Conservation (phyloP, 2,888 invertebrate genomes). For the Drosophila tanythrix region DNA sequence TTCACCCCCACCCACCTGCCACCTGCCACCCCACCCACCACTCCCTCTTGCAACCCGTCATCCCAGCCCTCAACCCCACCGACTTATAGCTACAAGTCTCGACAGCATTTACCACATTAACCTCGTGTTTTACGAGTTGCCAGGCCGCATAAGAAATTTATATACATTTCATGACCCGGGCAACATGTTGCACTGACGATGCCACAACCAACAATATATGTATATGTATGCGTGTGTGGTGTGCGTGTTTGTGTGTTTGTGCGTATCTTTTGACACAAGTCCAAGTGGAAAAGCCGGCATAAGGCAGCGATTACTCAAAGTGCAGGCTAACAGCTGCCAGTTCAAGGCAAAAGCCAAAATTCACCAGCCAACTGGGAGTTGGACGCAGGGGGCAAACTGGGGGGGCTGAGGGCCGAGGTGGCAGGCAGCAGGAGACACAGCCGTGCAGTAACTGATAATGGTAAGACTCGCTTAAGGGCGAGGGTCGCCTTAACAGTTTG, state of each 20-base stretch:
- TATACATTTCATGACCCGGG: slow-evolving; percentile 75
- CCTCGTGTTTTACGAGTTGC: slow-evolving; percentile 78
- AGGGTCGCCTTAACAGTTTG: slow-evolving; percentile 1
- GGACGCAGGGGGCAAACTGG: neutral
- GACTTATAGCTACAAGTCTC: slow-evolving; percentile 31
- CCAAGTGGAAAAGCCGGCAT: slow-evolving; percentile 71
- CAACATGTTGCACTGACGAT: slow-evolving; percentile 76
- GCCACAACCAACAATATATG: slow-evolving; percentile 34
- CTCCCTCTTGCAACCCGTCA: slow-evolving; percentile 4
- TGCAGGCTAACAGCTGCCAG: slow-evolving; percentile 73
- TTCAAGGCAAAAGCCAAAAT: slow-evolving; percentile 37
- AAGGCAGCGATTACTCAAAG: slow-evolving; percentile 74
- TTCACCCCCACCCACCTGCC: neutral
- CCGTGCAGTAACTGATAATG: slow-evolving; percentile 50
- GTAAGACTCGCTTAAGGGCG: slow-evolving; percentile 36
- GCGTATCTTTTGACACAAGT: slow-evolving; percentile 67
- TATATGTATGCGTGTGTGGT: neutral
- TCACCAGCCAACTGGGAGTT: neutral
- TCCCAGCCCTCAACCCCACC: neutral
- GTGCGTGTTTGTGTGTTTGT: slow-evolving; percentile 12
- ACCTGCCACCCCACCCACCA: slow-evolving; percentile 13
- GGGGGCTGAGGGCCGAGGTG: neutral
- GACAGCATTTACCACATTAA: slow-evolving; percentile 74
- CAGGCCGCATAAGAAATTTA: slow-evolving; percentile 78
- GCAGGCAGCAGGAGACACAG: slow-evolving; percentile 27